These are phyloP conservation scores for Melolontha melolontha DNA, from an alignment of 2,888 invertebrate genomes.

Conservation along the genomic window DNA sequence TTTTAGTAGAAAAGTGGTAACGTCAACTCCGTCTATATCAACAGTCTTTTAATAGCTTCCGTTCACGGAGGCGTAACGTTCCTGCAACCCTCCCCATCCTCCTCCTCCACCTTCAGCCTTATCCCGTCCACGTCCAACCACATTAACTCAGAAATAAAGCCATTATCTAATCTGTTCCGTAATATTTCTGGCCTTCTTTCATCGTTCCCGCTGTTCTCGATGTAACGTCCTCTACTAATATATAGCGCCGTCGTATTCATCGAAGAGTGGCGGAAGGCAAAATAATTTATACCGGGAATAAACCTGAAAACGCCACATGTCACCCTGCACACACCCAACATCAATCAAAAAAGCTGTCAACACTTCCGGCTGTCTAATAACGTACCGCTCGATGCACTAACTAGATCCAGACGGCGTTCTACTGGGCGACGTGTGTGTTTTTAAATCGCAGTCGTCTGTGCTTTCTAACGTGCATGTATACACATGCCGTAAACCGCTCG, in stretches of 20 bases:
- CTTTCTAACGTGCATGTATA: too few species aligned
- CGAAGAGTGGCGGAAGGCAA: conserved; percentile 1
- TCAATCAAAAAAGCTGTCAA: conserved; percentile 16
- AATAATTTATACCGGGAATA: conserved; percentile 10
- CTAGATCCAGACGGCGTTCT: conserved; percentile 13
- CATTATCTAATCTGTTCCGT: conserved; percentile 51
- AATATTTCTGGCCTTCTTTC: conserved; percentile 49
- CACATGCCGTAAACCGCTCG: too few species aligned
- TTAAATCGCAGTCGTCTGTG: too few species aligned
- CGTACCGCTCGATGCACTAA: conserved; percentile 1
- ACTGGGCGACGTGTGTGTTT: background rate
- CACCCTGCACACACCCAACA: background rate
- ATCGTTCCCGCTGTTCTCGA: conserved; percentile 8
- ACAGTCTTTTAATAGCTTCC: conserved; percentile 16
- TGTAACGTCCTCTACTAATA: background rate
- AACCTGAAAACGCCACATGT: background rate
- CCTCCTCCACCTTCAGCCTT: background rate
- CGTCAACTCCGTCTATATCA: background rate
- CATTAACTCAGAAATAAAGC: conserved; percentile 49
- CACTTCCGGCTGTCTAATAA: conserved; percentile 8
- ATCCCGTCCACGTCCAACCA: too few species aligned
- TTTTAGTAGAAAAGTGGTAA: too few species aligned
- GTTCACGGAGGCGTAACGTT: background rate
- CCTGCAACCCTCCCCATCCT: background rate
- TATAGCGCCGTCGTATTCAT: too few species aligned